Conservation (phyloP, 2,113 vertebrate genomes). For the Rafetus swinhoei region DNA sequence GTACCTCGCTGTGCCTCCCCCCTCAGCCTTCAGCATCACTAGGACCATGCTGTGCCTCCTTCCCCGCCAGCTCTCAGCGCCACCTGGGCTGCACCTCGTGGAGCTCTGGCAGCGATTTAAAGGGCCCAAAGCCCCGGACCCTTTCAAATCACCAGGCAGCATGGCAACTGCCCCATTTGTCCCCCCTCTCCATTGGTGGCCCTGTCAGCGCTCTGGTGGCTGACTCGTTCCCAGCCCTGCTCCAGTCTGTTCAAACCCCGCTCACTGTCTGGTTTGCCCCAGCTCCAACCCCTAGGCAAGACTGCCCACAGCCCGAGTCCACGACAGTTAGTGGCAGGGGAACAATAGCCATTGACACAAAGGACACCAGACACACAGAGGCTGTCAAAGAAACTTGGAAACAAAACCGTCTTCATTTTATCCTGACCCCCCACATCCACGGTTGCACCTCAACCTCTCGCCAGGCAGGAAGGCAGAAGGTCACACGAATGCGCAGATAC, state of each 20-base stretch:
- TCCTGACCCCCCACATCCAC: neutral
- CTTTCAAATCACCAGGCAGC: no score
- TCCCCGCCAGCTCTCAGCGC: no score
- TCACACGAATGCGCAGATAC: neutral
- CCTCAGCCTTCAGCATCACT: no score
- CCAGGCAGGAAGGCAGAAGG: neutral
- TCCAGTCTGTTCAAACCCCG: neutral
- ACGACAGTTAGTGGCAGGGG: neutral
- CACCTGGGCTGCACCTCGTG: no score
- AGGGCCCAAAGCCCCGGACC: no score
- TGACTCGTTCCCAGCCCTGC: neutral
- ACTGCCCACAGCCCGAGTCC: rapidly evolving
- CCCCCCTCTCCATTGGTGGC: no score
- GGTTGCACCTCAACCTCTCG: neutral
- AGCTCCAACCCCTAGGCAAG: neutral
- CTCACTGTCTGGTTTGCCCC: neutral
- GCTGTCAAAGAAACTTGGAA: neutral
- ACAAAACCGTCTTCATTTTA: neutral
- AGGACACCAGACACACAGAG: neutral
- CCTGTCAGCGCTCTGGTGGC: no score
- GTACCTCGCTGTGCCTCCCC: no score
- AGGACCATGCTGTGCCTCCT: no score
- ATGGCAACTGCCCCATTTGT: no score
- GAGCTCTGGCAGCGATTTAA: no score
- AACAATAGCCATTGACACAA: neutral